Percentiles rank a stretch among this genome's conserved stretches.
Evolutionary conservation across 1,140 invertebrate genomes (phyloP).

Genomic region (Chelonus insularis): DNA sequence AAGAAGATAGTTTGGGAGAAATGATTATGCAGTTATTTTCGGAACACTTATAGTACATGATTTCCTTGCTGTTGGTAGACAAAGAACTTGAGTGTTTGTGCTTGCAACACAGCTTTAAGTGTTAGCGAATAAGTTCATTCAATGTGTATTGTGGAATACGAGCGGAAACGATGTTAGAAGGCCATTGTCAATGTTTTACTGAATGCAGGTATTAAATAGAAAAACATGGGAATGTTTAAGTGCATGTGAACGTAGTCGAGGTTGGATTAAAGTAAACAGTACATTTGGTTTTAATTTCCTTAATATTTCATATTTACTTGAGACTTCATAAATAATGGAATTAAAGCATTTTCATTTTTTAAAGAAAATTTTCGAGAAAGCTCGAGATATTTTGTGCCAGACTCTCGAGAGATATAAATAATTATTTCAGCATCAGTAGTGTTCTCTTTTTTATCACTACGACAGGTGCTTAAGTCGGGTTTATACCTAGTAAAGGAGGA

Average conservation of each 20-base stretch:
- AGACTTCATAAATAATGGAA: too few species aligned
- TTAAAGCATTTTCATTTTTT: too few species aligned
- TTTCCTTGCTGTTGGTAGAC: background rate
- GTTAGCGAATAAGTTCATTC: background rate
- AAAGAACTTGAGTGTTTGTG: background rate
- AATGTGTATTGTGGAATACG: background rate
- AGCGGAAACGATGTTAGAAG: constrained; percentile 1
- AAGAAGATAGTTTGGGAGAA: background rate
- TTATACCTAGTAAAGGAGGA: too few species aligned
- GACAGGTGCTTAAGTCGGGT: too few species aligned
- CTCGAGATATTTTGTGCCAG: too few species aligned
- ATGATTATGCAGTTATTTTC: background rate
- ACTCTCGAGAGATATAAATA: too few species aligned
- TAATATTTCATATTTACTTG: too few species aligned
- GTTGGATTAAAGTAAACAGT: too few species aligned
- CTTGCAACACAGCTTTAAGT: background rate
- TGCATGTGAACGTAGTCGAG: background rate
- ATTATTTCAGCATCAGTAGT: too few species aligned
- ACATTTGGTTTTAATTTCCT: too few species aligned
- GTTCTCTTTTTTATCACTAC: too few species aligned
- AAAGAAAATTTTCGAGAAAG: too few species aligned
- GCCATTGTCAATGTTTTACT: constrained; percentile 8
- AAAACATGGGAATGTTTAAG: background rate
- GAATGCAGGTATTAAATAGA: constrained; percentile 10
- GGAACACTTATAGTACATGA: background rate